These are phyloP conservation scores for Lutraria lutraria DNA, from an alignment of 2,888 invertebrate genomes.

Conservation along the genomic window DNA sequence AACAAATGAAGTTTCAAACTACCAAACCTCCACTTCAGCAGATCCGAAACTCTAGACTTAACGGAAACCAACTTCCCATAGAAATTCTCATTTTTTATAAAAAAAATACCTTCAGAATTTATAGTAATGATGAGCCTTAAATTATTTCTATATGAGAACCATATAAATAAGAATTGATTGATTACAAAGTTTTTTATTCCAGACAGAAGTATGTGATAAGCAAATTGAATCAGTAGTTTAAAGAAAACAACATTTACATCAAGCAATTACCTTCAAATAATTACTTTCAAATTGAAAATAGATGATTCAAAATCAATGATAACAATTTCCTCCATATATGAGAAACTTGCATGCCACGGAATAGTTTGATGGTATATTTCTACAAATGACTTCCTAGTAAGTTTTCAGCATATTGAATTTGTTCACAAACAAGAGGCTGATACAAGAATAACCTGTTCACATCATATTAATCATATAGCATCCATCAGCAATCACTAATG, in stretches of 20 bases:
- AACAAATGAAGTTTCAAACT: too few species aligned
- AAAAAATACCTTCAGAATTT: too few species aligned
- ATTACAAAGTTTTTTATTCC: background rate
- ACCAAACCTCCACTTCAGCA: too few species aligned
- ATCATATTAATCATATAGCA: constrained; percentile 21
- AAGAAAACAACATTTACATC: background rate
- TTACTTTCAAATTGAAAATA: constrained; percentile 40
- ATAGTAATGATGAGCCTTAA: too few species aligned
- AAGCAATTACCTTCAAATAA: constrained; percentile 15
- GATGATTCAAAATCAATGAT: constrained; percentile 41
- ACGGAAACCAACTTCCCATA: too few species aligned
- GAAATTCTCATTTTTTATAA: too few species aligned
- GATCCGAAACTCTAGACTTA: too few species aligned
- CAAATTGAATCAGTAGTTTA: constrained; percentile 11
- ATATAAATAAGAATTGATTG: background rate
- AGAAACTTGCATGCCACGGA: constrained; percentile 27
- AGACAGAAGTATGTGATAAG: constrained; percentile 5
- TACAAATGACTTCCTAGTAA: constrained; percentile 17
- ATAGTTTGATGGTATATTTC: constrained; percentile 18
- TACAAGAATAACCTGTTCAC: constrained; percentile 30
- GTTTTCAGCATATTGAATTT: constrained; percentile 20
- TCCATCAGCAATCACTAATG: background rate
- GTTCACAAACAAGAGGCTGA: constrained; percentile 17
- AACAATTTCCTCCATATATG: constrained; percentile 27
- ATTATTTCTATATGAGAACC: background rate